These are phyloP conservation scores for Petrocephalus microphthalmus DNA, from an alignment of 2,113 vertebrate species.

Conservation along the genomic window DNA sequence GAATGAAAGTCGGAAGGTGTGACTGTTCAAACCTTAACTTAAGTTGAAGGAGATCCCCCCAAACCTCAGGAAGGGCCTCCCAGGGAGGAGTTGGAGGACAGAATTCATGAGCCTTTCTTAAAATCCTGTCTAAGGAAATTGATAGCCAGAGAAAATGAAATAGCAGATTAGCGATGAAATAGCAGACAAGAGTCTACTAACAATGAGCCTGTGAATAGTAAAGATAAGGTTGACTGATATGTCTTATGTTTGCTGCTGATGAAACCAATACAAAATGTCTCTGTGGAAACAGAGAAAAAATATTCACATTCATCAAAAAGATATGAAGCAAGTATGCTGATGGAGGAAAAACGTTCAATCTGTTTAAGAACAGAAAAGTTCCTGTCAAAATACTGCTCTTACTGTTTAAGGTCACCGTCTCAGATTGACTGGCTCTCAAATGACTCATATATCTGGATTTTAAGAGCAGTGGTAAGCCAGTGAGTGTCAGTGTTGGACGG, in stretches of 20 bases:
- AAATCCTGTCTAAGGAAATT: not conserved
- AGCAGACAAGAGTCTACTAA: not conserved
- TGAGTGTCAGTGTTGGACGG: not conserved
- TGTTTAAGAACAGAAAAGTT: not conserved
- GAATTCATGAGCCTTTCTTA: not conserved
- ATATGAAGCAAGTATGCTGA: not conserved
- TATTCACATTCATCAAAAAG: not conserved
- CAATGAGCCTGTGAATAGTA: not conserved
- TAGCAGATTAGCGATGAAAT: not conserved
- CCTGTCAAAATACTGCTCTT: not conserved
- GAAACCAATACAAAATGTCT: conserved; percentile 4
- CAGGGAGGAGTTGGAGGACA: not conserved
- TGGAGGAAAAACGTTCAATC: not conserved
- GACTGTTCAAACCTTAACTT: not conserved
- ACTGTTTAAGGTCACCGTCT: not conserved
- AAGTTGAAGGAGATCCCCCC: not conserved
- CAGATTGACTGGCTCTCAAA: not conserved
- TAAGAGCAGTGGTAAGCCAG: not conserved
- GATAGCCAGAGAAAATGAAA: not conserved
- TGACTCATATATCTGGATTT: conserved; percentile 1
- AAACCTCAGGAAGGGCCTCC: not conserved
- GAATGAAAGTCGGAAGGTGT: not conserved
- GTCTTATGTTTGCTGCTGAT: not conserved
- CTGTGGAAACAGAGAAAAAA: not conserved
- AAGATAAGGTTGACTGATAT: not conserved